phyloP scores from a whole-genome alignment of 2,888 invertebrate genomes.

The Oasisia sp. region DNA sequence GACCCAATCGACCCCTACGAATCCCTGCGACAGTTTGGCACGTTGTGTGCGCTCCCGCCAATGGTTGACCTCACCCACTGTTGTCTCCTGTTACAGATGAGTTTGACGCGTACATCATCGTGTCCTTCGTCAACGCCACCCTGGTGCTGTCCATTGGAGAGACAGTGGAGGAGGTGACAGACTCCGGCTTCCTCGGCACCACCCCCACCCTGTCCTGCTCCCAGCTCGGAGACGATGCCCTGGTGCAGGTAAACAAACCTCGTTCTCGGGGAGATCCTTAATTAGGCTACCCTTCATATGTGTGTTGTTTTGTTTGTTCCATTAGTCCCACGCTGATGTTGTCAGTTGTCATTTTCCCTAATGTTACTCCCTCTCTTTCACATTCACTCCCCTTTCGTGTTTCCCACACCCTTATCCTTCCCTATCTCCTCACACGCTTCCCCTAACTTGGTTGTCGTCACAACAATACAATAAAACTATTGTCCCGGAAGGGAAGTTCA shows the following conservation, averaged over 20 bases:
- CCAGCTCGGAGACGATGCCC: conserved; percentile 94
- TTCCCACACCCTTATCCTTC: no score
- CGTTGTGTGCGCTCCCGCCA: background rate
- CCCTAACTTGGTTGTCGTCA: no score
- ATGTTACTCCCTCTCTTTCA: no score
- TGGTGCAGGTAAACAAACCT: conserved; percentile 81
- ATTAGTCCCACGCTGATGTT: no score
- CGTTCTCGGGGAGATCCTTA: no score
- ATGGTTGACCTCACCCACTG: background rate
- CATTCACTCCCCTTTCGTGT: no score
- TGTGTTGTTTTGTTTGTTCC: no score
- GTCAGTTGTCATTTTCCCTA: no score
- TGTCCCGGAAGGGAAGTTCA: no score
- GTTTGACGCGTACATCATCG: conserved; percentile 99
- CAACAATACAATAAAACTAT: no score
- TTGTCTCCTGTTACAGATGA: conserved; percentile 77
- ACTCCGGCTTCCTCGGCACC: conserved; percentile 98
- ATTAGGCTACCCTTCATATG: no score
- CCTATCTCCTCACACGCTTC: no score
- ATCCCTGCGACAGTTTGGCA: background rate
- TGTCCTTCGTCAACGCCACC: conserved; percentile 98
- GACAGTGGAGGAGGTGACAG: conserved; percentile 99
- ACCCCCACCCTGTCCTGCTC: conserved; percentile 98
- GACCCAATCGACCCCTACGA: background rate
- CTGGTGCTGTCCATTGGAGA: conserved; percentile 98